Conservation (phyloP, 2,797 vertebrate species). For the Scyliorhinus canicula region DNA sequence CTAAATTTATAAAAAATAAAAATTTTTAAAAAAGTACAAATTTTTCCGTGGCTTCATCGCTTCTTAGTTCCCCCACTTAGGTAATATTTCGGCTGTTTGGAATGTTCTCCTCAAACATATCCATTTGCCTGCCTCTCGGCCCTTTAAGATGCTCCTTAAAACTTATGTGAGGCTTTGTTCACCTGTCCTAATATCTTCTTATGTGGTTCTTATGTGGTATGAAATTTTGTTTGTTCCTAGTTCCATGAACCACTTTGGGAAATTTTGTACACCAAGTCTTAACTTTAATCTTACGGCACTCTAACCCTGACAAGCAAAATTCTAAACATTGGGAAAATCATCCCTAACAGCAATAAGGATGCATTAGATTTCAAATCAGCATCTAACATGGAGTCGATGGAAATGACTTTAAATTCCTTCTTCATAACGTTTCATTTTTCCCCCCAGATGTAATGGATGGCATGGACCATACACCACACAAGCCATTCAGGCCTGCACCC, state of each 20-base stretch:
- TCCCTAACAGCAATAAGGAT: not conserved
- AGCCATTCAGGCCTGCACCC: not conserved
- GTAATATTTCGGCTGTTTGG: not conserved
- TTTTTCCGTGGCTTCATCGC: not conserved
- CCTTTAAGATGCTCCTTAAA: not conserved
- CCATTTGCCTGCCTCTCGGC: not conserved
- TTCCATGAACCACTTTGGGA: not conserved
- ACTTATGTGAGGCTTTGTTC: not conserved
- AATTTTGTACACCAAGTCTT: not conserved
- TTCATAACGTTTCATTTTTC: not conserved
- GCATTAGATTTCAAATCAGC: not conserved
- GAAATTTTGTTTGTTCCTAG: not conserved
- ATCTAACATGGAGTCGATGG: not conserved
- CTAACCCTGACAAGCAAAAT: not conserved
- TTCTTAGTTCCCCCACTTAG: not conserved
- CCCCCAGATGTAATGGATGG: not conserved
- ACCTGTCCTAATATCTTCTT: not conserved
- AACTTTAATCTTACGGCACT: not conserved
- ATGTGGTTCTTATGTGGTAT: not conserved
- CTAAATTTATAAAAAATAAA: too few relatives aligned
- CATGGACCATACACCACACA: not conserved
- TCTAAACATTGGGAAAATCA: not conserved
- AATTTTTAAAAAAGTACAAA: too few relatives aligned
- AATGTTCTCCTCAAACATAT: not conserved
- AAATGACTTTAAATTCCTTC: not conserved